Evolutionary conservation across 2,113 vertebrate species (phyloP).

Genomic region (Epinephelus fuscoguttatus): DNA sequence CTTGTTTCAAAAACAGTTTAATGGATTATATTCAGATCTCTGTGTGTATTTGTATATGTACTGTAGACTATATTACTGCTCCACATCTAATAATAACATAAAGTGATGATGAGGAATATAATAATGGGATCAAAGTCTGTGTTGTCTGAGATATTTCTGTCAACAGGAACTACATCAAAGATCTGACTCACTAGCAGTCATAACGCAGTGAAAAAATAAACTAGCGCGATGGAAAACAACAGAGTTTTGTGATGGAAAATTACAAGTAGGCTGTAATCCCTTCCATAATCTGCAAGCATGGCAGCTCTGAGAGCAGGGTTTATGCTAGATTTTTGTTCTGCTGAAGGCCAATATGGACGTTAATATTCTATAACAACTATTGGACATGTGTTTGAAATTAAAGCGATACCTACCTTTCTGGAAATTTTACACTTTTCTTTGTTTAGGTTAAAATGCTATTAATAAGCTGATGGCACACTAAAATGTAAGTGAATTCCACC

Average conservation of each 20-base stretch:
- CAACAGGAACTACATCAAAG: background rate
- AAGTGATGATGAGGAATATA: slow-evolving; percentile 2
- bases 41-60: slow-evolving; percentile 22
- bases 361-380: too few species aligned
- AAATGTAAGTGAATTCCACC: too few species aligned
- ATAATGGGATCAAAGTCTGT: background rate
- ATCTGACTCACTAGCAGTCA: background rate
- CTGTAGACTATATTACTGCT: slow-evolving; percentile 5
- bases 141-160: slow-evolving; percentile 5
- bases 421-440: too few species aligned
- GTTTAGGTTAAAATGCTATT: too few species aligned
- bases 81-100: slow-evolving; percentile 21
- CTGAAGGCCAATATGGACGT: too few species aligned
- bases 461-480: too few species aligned
- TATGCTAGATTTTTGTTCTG: too few species aligned
- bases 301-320: background rate
- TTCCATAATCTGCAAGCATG: slow-evolving; percentile 37
- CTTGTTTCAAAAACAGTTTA: slow-evolving; percentile 65
- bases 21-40: slow-evolving; percentile 60
- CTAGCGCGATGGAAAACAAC: background rate
- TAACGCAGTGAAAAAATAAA: slow-evolving; percentile 24
- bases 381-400: too few species aligned
- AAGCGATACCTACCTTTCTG: too few species aligned
- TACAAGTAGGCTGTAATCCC: slow-evolving; percentile 36
- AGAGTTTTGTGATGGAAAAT: slow-evolving; percentile 24